A percentile compares a stretch with the other conserved stretches of the same genome.
Evolutionary conservation across 2,113 vertebrate species (phyloP).

Genomic region (Spea bombifrons): DNA sequence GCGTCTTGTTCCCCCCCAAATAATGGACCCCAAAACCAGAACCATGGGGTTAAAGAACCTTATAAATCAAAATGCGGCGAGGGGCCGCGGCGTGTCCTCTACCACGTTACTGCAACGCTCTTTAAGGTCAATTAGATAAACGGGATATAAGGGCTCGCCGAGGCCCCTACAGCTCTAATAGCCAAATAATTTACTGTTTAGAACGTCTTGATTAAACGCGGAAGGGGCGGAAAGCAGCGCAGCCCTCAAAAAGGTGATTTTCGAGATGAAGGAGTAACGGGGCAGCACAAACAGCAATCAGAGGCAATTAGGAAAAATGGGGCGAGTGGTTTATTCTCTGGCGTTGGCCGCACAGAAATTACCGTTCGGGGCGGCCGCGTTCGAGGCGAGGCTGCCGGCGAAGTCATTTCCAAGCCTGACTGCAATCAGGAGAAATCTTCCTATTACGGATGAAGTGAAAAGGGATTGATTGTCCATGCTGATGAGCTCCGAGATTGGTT

Average conservation of each 20-base stretch:
- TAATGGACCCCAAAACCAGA: not conserved
- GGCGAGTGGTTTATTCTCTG: constrained; percentile 69
- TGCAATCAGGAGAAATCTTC: constrained; percentile 76
- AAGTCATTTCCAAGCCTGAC: constrained; percentile 68
- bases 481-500: constrained; percentile 73
- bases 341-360: constrained; percentile 66
- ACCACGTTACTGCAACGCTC: constrained; percentile 54
- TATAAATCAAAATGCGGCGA: constrained; percentile 56
- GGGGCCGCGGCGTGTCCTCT: constrained; percentile 51
- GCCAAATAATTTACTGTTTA: constrained; percentile 60
- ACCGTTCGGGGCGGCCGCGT: constrained; percentile 66
- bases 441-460: constrained; percentile 70
- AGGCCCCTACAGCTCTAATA: constrained; percentile 52
- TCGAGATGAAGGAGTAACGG: constrained; percentile 59
- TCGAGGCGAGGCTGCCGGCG: constrained; percentile 69
- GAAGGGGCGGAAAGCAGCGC: constrained; percentile 57
- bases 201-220: constrained; percentile 66
- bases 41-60: constrained; percentile 9
- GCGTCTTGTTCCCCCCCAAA: too few species aligned
- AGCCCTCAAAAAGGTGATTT: constrained; percentile 67
- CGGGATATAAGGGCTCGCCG: constrained; percentile 57
- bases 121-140: constrained; percentile 68
- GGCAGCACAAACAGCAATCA: constrained; percentile 73
- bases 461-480: constrained; percentile 70
- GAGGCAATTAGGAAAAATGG: constrained; percentile 73